Evolutionary conservation across 2,797 vertebrate genomes (phyloP).

Genomic region (Ctenopoma multispine): DNA sequence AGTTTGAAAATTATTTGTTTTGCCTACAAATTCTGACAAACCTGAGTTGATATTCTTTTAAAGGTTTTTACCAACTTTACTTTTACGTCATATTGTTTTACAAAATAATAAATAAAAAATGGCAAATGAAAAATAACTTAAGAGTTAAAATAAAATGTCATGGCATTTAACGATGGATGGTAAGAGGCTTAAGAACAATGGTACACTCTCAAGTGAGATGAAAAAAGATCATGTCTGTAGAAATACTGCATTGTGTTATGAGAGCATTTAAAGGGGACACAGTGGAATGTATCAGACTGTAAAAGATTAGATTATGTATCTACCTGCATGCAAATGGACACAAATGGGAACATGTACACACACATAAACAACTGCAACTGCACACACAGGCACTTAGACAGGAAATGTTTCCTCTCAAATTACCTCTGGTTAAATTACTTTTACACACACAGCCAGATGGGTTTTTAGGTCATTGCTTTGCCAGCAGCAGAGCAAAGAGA

Average conservation of each 20-base stretch:
- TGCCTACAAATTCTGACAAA: background rate
- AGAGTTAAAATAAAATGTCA: constrained; percentile 20
- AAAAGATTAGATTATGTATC: constrained; percentile 23
- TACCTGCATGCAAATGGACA: constrained; percentile 30
- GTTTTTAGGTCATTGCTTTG: constrained; percentile 57
- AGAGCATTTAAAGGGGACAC: constrained; percentile 4
- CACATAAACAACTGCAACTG: background rate
- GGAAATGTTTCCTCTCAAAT: constrained; percentile 51
- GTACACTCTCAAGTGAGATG: background rate
- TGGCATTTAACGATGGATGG: constrained; percentile 9
- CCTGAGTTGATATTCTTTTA: background rate
- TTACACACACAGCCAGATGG: constrained; percentile 58
- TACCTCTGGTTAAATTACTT: constrained; percentile 45
- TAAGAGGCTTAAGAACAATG: constrained; percentile 34
- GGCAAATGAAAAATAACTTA: constrained; percentile 11
- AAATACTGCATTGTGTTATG: constrained; percentile 3
- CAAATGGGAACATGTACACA: background rate
- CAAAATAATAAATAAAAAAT: constrained; percentile 15
- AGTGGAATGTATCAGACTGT: constrained; percentile 26
- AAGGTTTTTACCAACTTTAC: background rate
- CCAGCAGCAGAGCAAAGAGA: constrained; percentile 47
- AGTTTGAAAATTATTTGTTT: background rate
- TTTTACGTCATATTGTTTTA: background rate
- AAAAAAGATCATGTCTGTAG: constrained; percentile 7
- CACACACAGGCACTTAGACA: constrained; percentile 17